These are phyloP conservation scores for Philhelius pedissequus DNA, from an alignment of 2,888 invertebrate species.

Conservation along the genomic window DNA sequence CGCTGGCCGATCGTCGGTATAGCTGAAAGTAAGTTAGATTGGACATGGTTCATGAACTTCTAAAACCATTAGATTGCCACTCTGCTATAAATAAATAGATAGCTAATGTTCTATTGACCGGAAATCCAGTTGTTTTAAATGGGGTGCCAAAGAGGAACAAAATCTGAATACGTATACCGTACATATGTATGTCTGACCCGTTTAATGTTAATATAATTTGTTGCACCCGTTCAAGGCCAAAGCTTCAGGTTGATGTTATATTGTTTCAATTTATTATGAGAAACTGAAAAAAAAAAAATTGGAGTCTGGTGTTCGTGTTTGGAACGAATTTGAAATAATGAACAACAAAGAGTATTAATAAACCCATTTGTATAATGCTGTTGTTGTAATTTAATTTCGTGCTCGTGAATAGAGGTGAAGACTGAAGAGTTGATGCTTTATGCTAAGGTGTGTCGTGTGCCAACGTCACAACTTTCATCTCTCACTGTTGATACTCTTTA, in stretches of 20 bases:
- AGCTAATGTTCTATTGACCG: background rate
- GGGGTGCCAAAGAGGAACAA: constrained; percentile 7
- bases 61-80: constrained; percentile 3
- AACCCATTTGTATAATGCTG: background rate
- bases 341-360: too few relatives aligned
- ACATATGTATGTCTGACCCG: background rate
- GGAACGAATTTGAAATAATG: background rate
- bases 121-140: constrained; percentile 17
- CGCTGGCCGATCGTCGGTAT: background rate
- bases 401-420: too few relatives aligned
- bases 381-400: background rate
- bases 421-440: too few relatives aligned
- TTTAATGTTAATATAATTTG: constrained; percentile 2
- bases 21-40: constrained; percentile 26
- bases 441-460: too few relatives aligned
- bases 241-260: background rate
- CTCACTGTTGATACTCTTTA: too few relatives aligned
- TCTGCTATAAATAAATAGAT: background rate
- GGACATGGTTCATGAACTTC: constrained; percentile 35
- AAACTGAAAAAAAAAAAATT: background rate
- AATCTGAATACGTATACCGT: too few relatives aligned
- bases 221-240: background rate
- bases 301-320: background rate
- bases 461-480: too few relatives aligned
- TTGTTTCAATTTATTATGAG: background rate